Conservation (phyloP, 2,797 vertebrate species). For the Pseudomugil gertrudae region DNA sequence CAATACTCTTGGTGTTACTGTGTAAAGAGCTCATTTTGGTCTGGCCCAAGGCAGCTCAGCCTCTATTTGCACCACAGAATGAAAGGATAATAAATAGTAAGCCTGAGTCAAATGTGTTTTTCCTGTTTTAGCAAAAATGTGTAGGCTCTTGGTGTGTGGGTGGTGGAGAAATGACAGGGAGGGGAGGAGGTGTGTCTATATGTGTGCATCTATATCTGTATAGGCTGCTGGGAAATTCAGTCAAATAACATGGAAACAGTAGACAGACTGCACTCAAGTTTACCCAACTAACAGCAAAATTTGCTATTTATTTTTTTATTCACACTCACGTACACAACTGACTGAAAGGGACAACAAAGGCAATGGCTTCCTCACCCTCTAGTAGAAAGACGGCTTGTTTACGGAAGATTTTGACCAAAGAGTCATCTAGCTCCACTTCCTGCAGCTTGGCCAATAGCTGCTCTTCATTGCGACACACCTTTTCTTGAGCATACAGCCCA, state of each 20-base stretch:
- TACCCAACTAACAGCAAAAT: not conserved
- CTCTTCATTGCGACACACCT: slow-evolving; percentile 97
- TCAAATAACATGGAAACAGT: slow-evolving; percentile 19
- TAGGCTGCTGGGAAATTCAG: slow-evolving; percentile 25
- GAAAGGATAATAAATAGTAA: slow-evolving; percentile 77
- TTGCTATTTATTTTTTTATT: not conserved
- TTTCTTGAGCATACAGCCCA: slow-evolving; percentile 97
- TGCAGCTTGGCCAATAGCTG: slow-evolving; percentile 97
- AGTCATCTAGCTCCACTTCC: slow-evolving; percentile 95
- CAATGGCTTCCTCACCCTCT: slow-evolving; percentile 85
- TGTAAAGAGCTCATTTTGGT: slow-evolving; percentile 79
- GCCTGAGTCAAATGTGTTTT: slow-evolving; percentile 67
- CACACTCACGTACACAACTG: not conserved
- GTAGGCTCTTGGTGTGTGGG: slow-evolving; percentile 49
- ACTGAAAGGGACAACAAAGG: not conserved
- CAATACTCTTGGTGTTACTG: slow-evolving; percentile 74
- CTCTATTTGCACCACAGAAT: slow-evolving; percentile 89
- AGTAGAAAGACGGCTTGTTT: slow-evolving; percentile 98
- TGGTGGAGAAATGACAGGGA: slow-evolving; percentile 36
- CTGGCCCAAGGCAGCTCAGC: slow-evolving; percentile 69
- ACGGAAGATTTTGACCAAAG: slow-evolving; percentile 97
- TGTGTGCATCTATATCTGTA: slow-evolving; percentile 9
- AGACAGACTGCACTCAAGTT: slow-evolving; percentile 1
- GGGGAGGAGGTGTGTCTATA: slow-evolving; percentile 20
- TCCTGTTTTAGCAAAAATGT: slow-evolving; percentile 67